phyloP scores from a whole-genome alignment of 2,797 vertebrate genomes.

The Kryptopterus vitreolus region DNA sequence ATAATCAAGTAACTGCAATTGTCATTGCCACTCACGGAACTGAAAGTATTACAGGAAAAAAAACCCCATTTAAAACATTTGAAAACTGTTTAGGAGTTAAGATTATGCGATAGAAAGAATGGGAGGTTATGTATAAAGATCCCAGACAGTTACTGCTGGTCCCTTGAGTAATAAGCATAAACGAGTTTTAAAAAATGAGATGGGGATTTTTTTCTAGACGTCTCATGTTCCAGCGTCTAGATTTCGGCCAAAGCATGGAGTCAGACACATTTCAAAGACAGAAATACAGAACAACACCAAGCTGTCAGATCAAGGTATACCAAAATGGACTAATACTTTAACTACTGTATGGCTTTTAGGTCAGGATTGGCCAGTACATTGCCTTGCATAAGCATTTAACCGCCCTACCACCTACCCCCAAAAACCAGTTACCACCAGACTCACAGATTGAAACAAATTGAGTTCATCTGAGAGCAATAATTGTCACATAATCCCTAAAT shows the following conservation, averaged over 20 bases:
- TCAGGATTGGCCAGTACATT: background rate
- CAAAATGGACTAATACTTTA: background rate
- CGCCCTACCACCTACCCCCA: background rate
- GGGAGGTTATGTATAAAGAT: background rate
- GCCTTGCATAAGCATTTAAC: background rate
- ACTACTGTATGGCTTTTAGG: background rate
- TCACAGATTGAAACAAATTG: background rate
- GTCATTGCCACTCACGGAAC: background rate
- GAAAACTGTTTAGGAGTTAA: background rate
- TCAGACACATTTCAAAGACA: background rate
- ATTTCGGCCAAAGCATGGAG: background rate
- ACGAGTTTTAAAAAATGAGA: background rate
- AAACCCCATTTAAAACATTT: slow-evolving; percentile 3
- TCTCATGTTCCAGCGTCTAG: background rate
- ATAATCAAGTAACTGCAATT: slow-evolving; percentile 11
- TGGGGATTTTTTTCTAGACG: background rate
- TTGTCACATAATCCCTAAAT: background rate
- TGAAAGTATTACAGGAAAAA: slow-evolving; percentile 20
- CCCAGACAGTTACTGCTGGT: slow-evolving; percentile 14
- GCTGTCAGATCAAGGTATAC: background rate
- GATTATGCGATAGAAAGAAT: background rate
- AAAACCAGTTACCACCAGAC: background rate
- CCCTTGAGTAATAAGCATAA: background rate
- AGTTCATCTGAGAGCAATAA: background rate
- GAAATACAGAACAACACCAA: background rate